These are phyloP conservation scores for Scaptomyza pallida DNA, from an alignment of 1,140 invertebrate species.

Conservation along the genomic window DNA sequence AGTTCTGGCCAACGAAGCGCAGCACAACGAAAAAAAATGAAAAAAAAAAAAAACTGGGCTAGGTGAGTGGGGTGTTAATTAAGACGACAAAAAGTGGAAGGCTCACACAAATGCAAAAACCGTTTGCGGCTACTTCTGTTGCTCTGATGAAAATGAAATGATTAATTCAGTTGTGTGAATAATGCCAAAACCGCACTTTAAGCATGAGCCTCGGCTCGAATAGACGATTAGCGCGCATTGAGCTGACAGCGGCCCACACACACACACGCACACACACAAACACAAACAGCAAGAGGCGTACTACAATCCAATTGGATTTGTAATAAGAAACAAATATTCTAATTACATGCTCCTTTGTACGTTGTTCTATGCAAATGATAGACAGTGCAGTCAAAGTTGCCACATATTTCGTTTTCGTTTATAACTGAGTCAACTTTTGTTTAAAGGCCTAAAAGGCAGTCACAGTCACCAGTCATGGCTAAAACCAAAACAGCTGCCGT, in stretches of 20 bases:
- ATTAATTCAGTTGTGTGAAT: conserved; percentile 48
- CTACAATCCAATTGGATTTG: conserved; percentile 33
- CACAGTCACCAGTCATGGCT: conserved; percentile 47
- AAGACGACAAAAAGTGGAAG: conserved; percentile 46
- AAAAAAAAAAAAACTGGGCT: conserved; percentile 30
- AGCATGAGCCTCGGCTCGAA: conserved; percentile 28
- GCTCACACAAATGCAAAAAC: conserved; percentile 36
- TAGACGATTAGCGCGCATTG: conserved; percentile 46
- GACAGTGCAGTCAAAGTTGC: conserved; percentile 7
- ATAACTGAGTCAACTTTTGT: conserved; percentile 33
- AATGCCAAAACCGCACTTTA: conserved; percentile 45
- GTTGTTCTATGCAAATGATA: not conserved
- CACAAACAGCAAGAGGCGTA: conserved; percentile 23
- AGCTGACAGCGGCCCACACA: conserved; percentile 36
- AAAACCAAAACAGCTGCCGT: conserved; percentile 76
- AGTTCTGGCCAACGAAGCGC: conserved; percentile 51
- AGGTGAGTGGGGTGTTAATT: conserved; percentile 51
- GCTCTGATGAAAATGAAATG: conserved; percentile 36
- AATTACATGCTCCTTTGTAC: conserved; percentile 8
- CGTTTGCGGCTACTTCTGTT: conserved; percentile 12
- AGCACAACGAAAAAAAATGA: conserved; percentile 26
- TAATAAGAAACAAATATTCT: not conserved
- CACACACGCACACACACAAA: not conserved
- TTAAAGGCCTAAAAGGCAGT: conserved; percentile 30
- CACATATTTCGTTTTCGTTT: conserved; percentile 14